A percentile compares a stretch with the other conserved stretches of the same genome.
These are phyloP conservation scores for Phenacoccus solenopsis DNA, from an alignment of 1,140 invertebrate species.

Conservation along the genomic window DNA sequence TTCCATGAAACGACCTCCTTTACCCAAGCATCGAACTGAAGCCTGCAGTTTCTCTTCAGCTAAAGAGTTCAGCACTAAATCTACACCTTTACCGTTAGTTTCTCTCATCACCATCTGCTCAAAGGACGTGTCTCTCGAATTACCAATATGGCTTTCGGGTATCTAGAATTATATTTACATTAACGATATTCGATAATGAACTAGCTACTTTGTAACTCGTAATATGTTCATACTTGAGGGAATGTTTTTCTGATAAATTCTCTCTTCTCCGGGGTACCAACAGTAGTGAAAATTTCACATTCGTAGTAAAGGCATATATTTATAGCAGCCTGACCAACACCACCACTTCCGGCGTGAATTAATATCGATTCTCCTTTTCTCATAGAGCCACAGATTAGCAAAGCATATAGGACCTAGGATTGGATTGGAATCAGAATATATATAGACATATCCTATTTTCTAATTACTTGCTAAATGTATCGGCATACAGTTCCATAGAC, in stretches of 20 bases:
- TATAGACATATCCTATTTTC: background rate
- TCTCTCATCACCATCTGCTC: slow-evolving; percentile 49
- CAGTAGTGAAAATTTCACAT: slow-evolving; percentile 56
- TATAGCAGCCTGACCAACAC: slow-evolving; percentile 69
- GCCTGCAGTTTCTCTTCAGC: slow-evolving; percentile 59
- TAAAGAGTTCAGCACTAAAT: slow-evolving; percentile 65
- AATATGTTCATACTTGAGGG: slow-evolving; percentile 34
- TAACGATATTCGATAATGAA: no score
- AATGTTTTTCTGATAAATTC: slow-evolving; percentile 50
- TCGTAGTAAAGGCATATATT: slow-evolving; percentile 46
- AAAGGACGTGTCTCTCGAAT: slow-evolving; percentile 56
- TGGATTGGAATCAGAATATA: background rate
- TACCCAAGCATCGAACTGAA: slow-evolving; percentile 44
- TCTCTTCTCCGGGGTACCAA: slow-evolving; percentile 54
- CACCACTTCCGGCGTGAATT: slow-evolving; percentile 64
- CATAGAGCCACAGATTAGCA: slow-evolving; percentile 44
- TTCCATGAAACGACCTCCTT: slow-evolving; percentile 54
- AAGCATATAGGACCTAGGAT: slow-evolving; percentile 52
- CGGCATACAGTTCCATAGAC: slow-evolving; percentile 61
- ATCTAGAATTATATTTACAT: slow-evolving; percentile 36
- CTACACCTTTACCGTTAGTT: slow-evolving; percentile 53
- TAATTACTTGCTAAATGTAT: no score
- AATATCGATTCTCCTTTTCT: slow-evolving; percentile 48
- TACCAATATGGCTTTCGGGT: slow-evolving; percentile 51
- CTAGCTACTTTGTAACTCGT: no score